These are phyloP conservation scores for Drosophila suboccidentalis DNA, from an alignment of 2,888 invertebrate genomes.

Conservation along the genomic window DNA sequence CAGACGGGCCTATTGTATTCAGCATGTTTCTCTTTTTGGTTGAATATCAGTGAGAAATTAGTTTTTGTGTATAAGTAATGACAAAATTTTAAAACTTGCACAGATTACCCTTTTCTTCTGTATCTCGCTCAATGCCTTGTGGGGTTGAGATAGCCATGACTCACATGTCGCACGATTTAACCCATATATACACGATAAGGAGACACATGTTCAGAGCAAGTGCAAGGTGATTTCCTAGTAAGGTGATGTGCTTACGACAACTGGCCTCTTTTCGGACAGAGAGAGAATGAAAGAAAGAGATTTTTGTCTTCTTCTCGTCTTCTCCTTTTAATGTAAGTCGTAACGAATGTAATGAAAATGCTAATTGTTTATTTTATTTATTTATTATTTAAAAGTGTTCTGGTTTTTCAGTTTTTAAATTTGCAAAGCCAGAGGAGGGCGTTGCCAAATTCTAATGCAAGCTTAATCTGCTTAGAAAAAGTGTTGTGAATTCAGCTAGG, in stretches of 20 bases:
- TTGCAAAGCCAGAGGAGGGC: too few relatives aligned
- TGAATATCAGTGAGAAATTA: conserved; percentile 67
- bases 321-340: too few relatives aligned
- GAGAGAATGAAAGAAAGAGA: background rate
- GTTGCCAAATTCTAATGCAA: too few relatives aligned
- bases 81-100: conserved; percentile 47
- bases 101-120: conserved; percentile 12
- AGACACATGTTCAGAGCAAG: background rate
- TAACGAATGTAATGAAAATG: too few relatives aligned
- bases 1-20: conserved; percentile 2
- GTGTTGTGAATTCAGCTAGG: too few relatives aligned
- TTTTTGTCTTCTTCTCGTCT: too few relatives aligned
- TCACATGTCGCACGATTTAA: background rate
- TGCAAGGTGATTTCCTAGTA: background rate
- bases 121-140: conserved; percentile 5
- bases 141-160: background rate
- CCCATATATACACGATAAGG: background rate
- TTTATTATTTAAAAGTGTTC: too few relatives aligned
- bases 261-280: background rate
- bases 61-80: conserved; percentile 46
- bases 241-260: background rate
- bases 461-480: too few relatives aligned
- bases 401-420: too few relatives aligned
- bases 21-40: conserved; percentile 47
- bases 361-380: too few relatives aligned